Conservation (phyloP, 1,140 invertebrate species). For the Chlorops oryzae region DNA sequence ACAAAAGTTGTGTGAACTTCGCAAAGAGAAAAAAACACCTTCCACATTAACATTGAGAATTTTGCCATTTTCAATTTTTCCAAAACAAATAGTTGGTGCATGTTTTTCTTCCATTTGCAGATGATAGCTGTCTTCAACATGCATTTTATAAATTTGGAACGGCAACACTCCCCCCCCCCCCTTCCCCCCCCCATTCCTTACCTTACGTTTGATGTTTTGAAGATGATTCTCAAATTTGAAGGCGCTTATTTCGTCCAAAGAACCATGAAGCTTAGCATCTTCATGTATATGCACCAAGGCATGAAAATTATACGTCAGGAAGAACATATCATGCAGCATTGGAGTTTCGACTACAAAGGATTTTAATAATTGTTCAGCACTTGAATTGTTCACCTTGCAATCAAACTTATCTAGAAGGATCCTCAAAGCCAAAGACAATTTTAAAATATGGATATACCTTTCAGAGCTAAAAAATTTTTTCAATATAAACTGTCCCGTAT, state of each 20-base stretch:
- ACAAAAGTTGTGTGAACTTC: no score
- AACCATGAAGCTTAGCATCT: constrained; percentile 17
- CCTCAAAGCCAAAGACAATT: constrained; percentile 9
- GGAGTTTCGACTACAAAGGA: constrained; percentile 14
- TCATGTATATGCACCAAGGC: constrained; percentile 18
- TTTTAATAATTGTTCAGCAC: constrained; percentile 12
- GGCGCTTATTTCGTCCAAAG: constrained; percentile 16
- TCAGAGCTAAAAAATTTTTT: constrained; percentile 9
- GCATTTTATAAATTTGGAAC: constrained; percentile 17
- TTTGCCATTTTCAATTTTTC: no score
- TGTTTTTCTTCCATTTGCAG: constrained; percentile 1
- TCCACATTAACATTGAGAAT: no score
- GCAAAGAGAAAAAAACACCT: no score
- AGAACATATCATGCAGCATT: constrained; percentile 12
- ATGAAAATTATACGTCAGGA: constrained; percentile 18
- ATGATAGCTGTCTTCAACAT: constrained; percentile 8
- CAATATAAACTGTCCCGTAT: constrained; percentile 17
- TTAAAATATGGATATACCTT: constrained; percentile 15
- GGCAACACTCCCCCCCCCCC: constrained; percentile 9
- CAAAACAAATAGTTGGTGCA: no score
- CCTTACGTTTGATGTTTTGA: constrained; percentile 13
- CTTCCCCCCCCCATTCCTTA: constrained; percentile 10
- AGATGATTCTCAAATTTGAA: constrained; percentile 22
- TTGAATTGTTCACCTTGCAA: constrained; percentile 9
- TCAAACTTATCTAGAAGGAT: constrained; percentile 5